phyloP scores from a whole-genome alignment of 64 coral and sea anemone species.

The Platygyra sinensis region DNA sequence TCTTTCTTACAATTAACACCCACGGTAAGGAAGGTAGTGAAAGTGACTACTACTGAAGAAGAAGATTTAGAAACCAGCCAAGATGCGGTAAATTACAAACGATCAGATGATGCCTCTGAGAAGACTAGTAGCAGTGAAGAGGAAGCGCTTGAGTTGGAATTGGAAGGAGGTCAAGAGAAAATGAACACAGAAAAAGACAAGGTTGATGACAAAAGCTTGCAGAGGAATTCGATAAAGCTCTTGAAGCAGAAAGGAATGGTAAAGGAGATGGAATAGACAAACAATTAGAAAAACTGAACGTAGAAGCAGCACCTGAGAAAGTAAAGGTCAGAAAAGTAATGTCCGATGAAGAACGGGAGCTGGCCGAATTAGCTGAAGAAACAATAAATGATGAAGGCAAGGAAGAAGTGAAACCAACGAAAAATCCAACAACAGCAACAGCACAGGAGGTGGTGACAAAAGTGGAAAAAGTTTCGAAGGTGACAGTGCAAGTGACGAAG shows the following conservation, averaged over 20 bases:
- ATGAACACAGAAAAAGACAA: not conserved
- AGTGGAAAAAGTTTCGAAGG: not conserved
- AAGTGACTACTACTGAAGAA: not conserved
- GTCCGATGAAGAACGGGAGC: conserved; percentile 26
- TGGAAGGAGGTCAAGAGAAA: not conserved
- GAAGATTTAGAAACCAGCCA: not conserved
- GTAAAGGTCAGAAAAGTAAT: not conserved
- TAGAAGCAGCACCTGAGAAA: not conserved
- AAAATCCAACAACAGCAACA: not conserved
- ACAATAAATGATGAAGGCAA: not conserved
- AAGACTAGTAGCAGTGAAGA: not conserved
- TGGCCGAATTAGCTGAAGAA: not conserved
- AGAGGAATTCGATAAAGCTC: conserved; percentile 19
- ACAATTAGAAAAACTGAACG: not conserved
- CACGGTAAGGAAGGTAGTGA: not conserved
- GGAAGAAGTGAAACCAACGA: not conserved
- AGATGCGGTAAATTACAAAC: not conserved
- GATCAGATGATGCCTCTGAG: not conserved
- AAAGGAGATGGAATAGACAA: not conserved
- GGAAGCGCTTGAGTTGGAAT: not conserved
- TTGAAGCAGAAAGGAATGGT: conserved; percentile 15
- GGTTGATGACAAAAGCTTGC: conserved; percentile 4
- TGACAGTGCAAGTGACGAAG: not conserved
- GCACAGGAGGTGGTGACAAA: not conserved
- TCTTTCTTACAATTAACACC: conserved; percentile 12